Conservation (phyloP, 2,888 invertebrate genomes). For the Eumerus sabulonum region DNA sequence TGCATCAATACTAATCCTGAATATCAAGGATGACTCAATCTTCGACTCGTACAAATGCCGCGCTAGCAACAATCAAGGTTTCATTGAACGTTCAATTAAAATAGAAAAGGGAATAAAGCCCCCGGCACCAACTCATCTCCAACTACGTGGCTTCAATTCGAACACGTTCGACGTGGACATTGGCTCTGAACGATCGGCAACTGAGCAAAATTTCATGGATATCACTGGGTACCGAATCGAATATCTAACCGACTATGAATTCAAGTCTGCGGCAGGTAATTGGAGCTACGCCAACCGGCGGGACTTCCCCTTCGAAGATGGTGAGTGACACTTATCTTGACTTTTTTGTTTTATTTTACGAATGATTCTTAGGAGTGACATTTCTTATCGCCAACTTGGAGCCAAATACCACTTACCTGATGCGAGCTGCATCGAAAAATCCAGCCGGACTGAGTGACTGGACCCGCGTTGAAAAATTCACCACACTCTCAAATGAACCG, state of each 20-base stretch:
- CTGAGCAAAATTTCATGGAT: slow-evolving; percentile 74
- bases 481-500: slow-evolving; percentile 76
- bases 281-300: slow-evolving; percentile 78
- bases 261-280: slow-evolving; percentile 75
- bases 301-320: slow-evolving; percentile 77
- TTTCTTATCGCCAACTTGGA: slow-evolving; percentile 80
- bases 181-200: slow-evolving; percentile 73
- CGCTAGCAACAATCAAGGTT: slow-evolving; percentile 80
- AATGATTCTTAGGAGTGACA: slow-evolving; percentile 77
- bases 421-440: slow-evolving; percentile 81
- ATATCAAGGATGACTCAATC: slow-evolving; percentile 74
- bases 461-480: slow-evolving; percentile 76
- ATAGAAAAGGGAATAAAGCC: slow-evolving; percentile 81
- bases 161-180: slow-evolving; percentile 79
- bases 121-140: slow-evolving; percentile 78
- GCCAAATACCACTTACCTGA: slow-evolving; percentile 80
- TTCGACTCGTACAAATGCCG: slow-evolving; percentile 81
- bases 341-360: not conserved
- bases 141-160: slow-evolving; percentile 77
- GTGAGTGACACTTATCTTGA: slow-evolving; percentile 70
- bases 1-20: slow-evolving; percentile 75
- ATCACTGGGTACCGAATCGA: slow-evolving; percentile 78
- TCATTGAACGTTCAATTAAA: slow-evolving; percentile 79
- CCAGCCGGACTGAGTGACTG: slow-evolving; percentile 80
- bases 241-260: slow-evolving; percentile 76